These are phyloP conservation scores for Orthonevra nobilis DNA, from an alignment of 2,888 invertebrate species.

Conservation along the genomic window DNA sequence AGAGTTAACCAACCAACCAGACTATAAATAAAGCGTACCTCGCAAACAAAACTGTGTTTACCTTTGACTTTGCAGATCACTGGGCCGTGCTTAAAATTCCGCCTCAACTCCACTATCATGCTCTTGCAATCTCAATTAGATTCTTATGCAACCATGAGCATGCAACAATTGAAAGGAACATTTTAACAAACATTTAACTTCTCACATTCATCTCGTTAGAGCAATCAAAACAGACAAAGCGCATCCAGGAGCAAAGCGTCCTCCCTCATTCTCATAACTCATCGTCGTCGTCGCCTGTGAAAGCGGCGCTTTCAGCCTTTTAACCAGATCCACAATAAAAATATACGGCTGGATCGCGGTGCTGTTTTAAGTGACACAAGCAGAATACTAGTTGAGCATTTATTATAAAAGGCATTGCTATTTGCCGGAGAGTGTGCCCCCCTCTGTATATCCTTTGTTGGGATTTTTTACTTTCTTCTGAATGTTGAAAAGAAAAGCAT, in stretches of 20 bases:
- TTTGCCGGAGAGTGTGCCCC: constrained; percentile 5
- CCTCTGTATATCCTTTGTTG: constrained; percentile 1
- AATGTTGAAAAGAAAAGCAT: constrained; percentile 14
- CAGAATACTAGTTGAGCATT: constrained; percentile 65
- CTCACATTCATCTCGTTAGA: constrained; percentile 55
- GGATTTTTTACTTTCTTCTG: constrained; percentile 1
- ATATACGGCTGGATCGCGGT: constrained; percentile 35
- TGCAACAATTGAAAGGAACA: constrained; percentile 51
- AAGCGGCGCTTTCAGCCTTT: constrained; percentile 11
- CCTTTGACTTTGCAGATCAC: no score
- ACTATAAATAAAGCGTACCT: no score
- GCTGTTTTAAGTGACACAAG: constrained; percentile 51
- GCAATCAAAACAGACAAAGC: constrained; percentile 41
- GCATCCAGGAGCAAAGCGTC: constrained; percentile 20
- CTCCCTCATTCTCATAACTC: constrained; percentile 22
- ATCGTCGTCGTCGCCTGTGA: neutral
- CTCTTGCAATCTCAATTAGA: no score
- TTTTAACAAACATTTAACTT: constrained; percentile 65
- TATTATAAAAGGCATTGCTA: constrained; percentile 56
- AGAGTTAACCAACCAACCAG: no score
- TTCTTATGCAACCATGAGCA: constrained; percentile 13
- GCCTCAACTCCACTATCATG: no score
- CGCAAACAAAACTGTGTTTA: no score
- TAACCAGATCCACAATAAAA: constrained; percentile 42
- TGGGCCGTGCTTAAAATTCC: no score